Conservation (phyloP, 2,888 invertebrate species). For the Pherbina coryleti region DNA sequence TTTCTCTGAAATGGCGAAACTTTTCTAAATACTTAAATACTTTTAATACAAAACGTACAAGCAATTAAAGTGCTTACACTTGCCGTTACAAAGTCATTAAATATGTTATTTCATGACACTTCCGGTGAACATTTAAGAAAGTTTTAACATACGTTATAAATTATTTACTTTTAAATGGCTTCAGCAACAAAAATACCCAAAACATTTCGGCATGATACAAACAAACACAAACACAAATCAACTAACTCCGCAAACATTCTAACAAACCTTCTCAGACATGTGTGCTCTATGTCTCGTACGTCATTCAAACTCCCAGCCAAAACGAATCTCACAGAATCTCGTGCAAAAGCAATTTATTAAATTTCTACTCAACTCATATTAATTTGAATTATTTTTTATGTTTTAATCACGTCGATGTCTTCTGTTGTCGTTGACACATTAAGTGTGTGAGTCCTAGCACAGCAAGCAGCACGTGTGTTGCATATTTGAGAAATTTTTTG, state of each 20-base stretch:
- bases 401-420: slow-evolving; percentile 23
- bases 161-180: background rate
- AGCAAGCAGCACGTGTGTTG: background rate
- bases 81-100: too few species aligned
- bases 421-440: background rate
- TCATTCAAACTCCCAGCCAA: background rate
- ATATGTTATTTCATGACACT: too few species aligned
- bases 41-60: too few species aligned
- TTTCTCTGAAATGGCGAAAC: too few species aligned
- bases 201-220: background rate
- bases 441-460: background rate
- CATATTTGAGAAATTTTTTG: background rate
- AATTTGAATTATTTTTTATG: slow-evolving; percentile 25
- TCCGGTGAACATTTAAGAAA: background rate
- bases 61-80: too few species aligned
- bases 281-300: background rate
- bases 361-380: slow-evolving; percentile 12
- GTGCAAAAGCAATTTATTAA: slow-evolving; percentile 8
- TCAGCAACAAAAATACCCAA: background rate
- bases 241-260: background rate
- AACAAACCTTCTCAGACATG: too few species aligned
- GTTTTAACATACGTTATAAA: too few species aligned
- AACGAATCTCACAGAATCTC: background rate
- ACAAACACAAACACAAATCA: background rate
- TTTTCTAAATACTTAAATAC: too few species aligned